phyloP scores from a whole-genome alignment of 2,888 invertebrate genomes.

The Lasioglossum malachurum region DNA sequence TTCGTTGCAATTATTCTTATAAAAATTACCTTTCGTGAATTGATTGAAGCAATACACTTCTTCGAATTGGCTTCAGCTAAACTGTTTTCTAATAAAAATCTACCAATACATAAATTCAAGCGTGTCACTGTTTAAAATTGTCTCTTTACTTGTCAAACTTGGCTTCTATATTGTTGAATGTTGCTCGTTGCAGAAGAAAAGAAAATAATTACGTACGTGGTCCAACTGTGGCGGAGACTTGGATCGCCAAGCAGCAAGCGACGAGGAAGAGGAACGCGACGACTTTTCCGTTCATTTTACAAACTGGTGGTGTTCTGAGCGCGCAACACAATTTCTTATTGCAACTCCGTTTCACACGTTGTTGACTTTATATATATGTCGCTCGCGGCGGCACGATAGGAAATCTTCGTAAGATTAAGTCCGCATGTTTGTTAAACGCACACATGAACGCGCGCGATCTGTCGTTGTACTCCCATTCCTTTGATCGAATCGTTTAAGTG shows the following conservation, averaged over 20 bases:
- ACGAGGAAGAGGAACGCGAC: slow-evolving; percentile 30
- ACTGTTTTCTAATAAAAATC: not conserved
- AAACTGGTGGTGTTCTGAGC: not conserved
- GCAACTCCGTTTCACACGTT: slow-evolving; percentile 3
- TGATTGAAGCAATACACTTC: not conserved
- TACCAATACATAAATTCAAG: not conserved
- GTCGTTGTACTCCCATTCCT: slow-evolving; percentile 7
- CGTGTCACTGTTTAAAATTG: not conserved
- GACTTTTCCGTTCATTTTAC: slow-evolving; percentile 39
- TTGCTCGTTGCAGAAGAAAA: not conserved
- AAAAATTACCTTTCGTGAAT: not conserved
- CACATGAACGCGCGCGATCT: not conserved
- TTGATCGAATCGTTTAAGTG: not conserved
- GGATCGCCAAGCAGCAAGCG: slow-evolving; percentile 9
- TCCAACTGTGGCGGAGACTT: not conserved
- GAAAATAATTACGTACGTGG: slow-evolving; percentile 27
- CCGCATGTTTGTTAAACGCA: slow-evolving; percentile 4
- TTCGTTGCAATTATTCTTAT: not conserved
- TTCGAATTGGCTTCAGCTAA: not conserved
- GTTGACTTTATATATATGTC: slow-evolving; percentile 18
- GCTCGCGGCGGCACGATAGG: slow-evolving; percentile 7
- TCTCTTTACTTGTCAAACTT: not conserved
- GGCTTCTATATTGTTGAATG: not conserved
- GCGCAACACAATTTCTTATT: not conserved
- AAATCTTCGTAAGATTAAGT: slow-evolving; percentile 11